Conservation (phyloP, 2,888 invertebrate species). For the Candidula unifasciata region DNA sequence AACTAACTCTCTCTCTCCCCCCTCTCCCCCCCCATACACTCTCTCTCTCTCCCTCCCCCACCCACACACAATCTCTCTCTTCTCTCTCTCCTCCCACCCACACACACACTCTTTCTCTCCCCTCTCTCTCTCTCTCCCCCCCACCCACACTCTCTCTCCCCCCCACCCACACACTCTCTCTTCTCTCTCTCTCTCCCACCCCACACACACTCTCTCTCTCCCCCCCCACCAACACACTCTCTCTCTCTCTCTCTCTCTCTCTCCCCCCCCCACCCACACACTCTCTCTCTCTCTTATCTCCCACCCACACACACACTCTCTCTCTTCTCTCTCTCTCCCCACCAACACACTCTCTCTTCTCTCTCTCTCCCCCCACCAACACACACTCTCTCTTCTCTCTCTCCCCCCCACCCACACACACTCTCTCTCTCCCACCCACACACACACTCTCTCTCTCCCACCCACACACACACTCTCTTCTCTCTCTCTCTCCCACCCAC, state of each 20-base stretch:
- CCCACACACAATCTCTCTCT: too few species aligned
- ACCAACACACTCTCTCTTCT: neutral
- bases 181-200: too few species aligned
- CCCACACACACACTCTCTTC: too few species aligned
- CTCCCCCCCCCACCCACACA: neutral
- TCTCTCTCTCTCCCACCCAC: too few species aligned
- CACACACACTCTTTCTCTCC: neutral
- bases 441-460: slow-evolving; percentile 2
- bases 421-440: too few species aligned
- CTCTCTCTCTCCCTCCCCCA: too few species aligned
- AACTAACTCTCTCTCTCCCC: too few species aligned
- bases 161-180: too few species aligned
- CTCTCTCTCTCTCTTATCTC: slow-evolving; percentile 2
- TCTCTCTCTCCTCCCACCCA: too few species aligned
- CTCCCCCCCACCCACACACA: neutral
- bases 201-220: too few species aligned
- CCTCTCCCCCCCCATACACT: neutral
- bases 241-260: neutral
- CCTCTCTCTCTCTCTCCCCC: neutral
- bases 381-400: neutral
- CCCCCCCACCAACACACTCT: too few species aligned
- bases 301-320: neutral
- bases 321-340: neutral
- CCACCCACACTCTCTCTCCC: neutral
- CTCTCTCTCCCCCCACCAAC: neutral